These are phyloP conservation scores for Dendrolimus kikuchii DNA, from an alignment of 1,140 invertebrate species.

Conservation along the genomic window DNA sequence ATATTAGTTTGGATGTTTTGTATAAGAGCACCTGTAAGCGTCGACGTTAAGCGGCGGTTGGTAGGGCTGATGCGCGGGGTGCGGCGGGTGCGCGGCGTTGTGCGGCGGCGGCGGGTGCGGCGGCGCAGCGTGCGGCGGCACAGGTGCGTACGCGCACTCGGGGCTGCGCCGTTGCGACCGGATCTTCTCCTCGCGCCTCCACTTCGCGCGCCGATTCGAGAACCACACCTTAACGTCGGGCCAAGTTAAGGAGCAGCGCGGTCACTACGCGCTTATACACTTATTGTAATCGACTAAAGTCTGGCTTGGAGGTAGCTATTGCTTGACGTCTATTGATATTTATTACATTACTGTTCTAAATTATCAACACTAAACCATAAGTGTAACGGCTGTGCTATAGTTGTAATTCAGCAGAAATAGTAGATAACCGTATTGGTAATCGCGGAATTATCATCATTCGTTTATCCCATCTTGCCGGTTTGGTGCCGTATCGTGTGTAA, in stretches of 20 bases:
- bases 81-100: constrained; percentile 70
- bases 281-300: neutral
- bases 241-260: constrained; percentile 51
- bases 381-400: no score
- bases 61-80: constrained; percentile 38
- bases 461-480: no score
- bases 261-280: constrained; percentile 23
- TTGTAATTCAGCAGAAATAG: no score
- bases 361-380: no score
- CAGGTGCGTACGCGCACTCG: constrained; percentile 70
- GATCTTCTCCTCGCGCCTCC: constrained; percentile 98
- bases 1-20: neutral
- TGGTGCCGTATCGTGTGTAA: no score
- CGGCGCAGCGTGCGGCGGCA: constrained; percentile 47
- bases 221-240: constrained; percentile 92
- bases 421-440: no score
- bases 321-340: no score
- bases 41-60: constrained; percentile 54
- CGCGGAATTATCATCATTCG: no score
- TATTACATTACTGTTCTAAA: no score
- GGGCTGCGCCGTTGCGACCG: constrained; percentile 87
- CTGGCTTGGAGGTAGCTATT: no score
- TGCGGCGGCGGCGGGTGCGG: constrained; percentile 70
- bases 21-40: constrained; percentile 40
- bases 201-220: constrained; percentile 98